Conservation (phyloP, 1,140 invertebrate species). For the Drosophila nikananu region DNA sequence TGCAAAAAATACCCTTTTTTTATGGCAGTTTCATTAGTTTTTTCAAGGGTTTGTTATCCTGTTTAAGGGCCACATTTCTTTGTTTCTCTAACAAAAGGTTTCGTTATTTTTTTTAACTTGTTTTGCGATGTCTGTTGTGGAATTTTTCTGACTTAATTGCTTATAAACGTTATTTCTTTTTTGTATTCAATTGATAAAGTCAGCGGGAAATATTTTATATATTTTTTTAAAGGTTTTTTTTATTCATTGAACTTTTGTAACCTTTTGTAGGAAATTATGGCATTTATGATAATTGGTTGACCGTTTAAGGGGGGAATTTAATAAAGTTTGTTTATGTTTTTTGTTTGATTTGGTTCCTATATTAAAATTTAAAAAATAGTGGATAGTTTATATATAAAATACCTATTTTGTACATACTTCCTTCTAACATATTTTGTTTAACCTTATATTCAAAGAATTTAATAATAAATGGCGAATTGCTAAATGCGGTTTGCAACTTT, state of each 20-base stretch:
- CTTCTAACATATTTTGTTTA: too few relatives aligned
- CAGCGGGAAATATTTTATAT: not conserved
- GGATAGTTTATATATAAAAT: too few relatives aligned
- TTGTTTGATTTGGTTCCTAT: too few relatives aligned
- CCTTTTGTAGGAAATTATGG: not conserved
- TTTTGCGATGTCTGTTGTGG: not conserved
- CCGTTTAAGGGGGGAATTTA: not conserved
- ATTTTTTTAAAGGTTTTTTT: not conserved
- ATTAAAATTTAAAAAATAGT: too few relatives aligned
- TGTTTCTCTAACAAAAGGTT: conserved; percentile 18
- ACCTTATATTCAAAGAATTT: too few relatives aligned
- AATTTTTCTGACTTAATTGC: not conserved
- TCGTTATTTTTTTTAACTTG: conserved; percentile 7
- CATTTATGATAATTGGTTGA: not conserved
- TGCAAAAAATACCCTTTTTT: conserved; percentile 9
- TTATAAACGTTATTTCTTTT: not conserved
- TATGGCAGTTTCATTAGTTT: not conserved
- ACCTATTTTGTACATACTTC: too few relatives aligned
- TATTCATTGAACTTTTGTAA: not conserved
- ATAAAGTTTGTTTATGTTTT: not conserved
- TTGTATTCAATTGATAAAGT: not conserved
- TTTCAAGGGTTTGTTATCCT: not conserved
- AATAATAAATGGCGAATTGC: too few relatives aligned
- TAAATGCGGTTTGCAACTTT: too few relatives aligned
- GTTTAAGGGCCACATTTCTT: conserved; percentile 2